phyloP scores from a whole-genome alignment of 2,888 invertebrate genomes.

The Anoncus sp. region DNA sequence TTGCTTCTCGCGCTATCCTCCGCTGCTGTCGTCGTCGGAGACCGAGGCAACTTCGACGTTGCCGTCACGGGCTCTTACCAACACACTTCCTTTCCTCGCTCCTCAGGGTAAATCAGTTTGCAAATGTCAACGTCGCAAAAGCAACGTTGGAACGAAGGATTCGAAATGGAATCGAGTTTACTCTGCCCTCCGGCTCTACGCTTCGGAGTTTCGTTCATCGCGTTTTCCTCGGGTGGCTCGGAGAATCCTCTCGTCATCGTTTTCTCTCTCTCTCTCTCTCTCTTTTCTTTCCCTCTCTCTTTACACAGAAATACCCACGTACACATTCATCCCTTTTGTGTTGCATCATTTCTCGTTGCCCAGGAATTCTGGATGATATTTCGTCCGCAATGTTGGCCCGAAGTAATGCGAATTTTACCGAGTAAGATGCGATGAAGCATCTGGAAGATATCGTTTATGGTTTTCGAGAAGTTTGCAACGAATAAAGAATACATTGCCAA shows the following conservation, averaged over 20 bases:
- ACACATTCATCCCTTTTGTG: neutral
- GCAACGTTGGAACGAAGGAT: conserved; percentile 47
- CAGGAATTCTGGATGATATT: conserved; percentile 19
- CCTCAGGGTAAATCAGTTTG: conserved; percentile 60
- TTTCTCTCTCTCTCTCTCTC: conserved; percentile 2
- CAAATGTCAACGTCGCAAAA: conserved; percentile 60
- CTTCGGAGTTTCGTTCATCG: conserved; percentile 43
- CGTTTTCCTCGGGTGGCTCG: conserved; percentile 9
- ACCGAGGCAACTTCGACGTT: conserved; percentile 29
- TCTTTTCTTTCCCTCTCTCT: neutral
- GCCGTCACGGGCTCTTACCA: conserved; percentile 33
- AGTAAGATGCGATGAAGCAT: neutral
- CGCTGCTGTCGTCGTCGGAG: conserved; percentile 26
- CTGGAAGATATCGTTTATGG: conserved; percentile 3
- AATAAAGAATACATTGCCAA: neutral
- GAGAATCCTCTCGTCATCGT: conserved; percentile 27
- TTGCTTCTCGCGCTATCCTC: conserved; percentile 1
- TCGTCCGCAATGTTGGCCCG: conserved; percentile 11
- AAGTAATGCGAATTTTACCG: neutral
- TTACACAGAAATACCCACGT: neutral
- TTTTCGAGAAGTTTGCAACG: neutral
- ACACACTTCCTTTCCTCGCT: conserved; percentile 15
- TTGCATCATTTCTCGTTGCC: conserved; percentile 15
- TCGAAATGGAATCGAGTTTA: conserved; percentile 61
- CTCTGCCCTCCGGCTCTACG: conserved; percentile 48